These are phyloP conservation scores for Diaphora mendica DNA, from an alignment of 2,888 invertebrate species.

Conservation along the genomic window DNA sequence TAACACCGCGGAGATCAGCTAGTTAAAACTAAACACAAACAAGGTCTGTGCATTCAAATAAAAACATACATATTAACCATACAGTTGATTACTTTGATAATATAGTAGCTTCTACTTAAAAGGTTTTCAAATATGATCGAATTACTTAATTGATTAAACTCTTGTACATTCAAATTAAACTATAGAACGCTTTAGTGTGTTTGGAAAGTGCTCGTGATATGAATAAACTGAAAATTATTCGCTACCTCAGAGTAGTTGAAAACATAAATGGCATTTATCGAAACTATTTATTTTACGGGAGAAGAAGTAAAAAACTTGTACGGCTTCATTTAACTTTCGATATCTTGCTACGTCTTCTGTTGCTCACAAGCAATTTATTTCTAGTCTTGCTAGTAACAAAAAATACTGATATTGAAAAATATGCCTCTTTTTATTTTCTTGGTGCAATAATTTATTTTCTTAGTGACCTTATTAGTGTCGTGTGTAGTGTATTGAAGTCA, in stretches of 20 bases:
- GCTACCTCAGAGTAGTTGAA: neutral
- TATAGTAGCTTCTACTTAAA: neutral
- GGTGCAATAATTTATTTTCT: neutral
- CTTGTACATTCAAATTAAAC: neutral
- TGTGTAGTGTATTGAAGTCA: neutral
- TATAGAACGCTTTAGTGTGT: neutral
- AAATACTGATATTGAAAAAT: neutral
- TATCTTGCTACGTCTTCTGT: neutral
- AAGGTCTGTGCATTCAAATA: too few species aligned
- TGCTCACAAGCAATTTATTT: neutral
- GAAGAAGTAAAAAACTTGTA: neutral
- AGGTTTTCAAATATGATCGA: neutral
- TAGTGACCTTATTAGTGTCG: neutral
- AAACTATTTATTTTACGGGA: neutral
- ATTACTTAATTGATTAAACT: neutral
- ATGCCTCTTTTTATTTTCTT: neutral
- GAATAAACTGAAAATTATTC: neutral
- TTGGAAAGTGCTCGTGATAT: neutral
- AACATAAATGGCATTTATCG: conserved; percentile 1
- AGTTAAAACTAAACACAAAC: too few species aligned
- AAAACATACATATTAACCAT: neutral
- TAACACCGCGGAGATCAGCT: too few species aligned
- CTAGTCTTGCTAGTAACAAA: neutral
- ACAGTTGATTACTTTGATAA: neutral
- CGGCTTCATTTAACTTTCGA: neutral